Percentiles rank a stretch among this genome's conserved stretches.
These are phyloP conservation scores for Sphaerodactylus townsendi DNA, from an alignment of 2,113 vertebrate species.

Conservation along the genomic window DNA sequence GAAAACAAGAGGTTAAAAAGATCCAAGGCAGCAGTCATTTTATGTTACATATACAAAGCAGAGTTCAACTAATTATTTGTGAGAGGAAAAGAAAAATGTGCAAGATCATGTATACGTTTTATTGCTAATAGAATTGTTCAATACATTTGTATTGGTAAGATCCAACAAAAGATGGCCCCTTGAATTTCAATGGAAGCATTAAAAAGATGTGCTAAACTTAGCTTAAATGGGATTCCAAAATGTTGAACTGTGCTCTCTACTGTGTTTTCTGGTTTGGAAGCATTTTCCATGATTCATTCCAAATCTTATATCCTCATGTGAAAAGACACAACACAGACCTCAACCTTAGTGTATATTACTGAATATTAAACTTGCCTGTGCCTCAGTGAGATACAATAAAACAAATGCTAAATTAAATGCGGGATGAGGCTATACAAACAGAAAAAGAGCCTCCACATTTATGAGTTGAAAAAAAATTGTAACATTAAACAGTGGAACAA, in stretches of 20 bases:
- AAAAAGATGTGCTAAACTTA: neutral
- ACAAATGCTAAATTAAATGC: neutral
- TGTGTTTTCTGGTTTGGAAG: neutral
- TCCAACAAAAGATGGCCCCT: neutral
- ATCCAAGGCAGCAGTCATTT: neutral
- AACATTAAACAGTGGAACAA: neutral
- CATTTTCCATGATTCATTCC: neutral
- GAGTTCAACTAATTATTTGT: neutral
- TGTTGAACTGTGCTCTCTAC: neutral
- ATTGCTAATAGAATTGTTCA: neutral
- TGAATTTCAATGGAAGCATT: neutral
- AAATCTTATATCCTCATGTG: neutral
- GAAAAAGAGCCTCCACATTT: neutral
- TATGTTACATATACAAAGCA: neutral
- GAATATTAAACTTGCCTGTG: neutral
- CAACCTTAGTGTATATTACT: neutral
- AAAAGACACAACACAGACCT: neutral
- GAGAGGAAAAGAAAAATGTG: neutral
- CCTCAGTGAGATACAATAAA: neutral
- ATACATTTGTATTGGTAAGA: neutral
- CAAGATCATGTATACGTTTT: neutral
- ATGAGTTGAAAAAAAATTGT: neutral
- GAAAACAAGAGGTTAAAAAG: conserved; percentile 29
- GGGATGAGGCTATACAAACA: neutral
- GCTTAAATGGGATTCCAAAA: neutral